Base-by-base conservation (phyloP, 2,797 vertebrate species). In the Trematomus bernacchii region DNA sequence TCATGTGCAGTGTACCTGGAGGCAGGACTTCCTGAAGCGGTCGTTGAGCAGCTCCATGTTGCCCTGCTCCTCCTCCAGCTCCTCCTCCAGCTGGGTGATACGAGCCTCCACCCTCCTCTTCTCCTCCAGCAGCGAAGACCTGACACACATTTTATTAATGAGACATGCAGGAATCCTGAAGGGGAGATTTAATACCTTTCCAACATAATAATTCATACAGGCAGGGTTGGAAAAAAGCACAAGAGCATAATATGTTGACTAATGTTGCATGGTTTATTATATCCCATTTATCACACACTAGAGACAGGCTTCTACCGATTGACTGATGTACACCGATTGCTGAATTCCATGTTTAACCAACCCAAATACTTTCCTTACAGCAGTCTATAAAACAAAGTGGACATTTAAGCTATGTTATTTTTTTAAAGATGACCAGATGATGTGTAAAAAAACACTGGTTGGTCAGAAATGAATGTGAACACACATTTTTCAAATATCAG, bases 31-130 rank as follows among this genome's bases (percentile, higher is more conserved):
- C n/a, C 97, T 96, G 93, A 99, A 96, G 73, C 97, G 96, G 69
- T 99, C 98, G 0, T 99, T 99, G 66, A 99, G 96, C 69, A 99
- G 95, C 91, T 99, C 98, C 95, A 95, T 97, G 91, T 98, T 99
- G 90, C 97, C 97, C 92, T 99, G 98, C 86, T 99, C 97, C 75
- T 99, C 98, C 76, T 99, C 98, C 1, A 99, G 94, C 89, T 99
- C 98, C 82, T 99, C 98, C 86, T 99, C 98, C 86, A 99, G 87
- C 93, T 99, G 98, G 0, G 96, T 86, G 0, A 99, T 98, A 0
- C 97, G 96, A 19, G 97, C 97, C 88, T 99, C 98, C 80, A 99
- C 94, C 46, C 98, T 95, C 62, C 98, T 94, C 90, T 99, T 99
- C 91, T 99, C 98, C 7, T 99, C 98, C 94, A 99, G 91, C 87